These are phyloP conservation scores for Scophthalmus maximus DNA, from an alignment of 2,113 vertebrate species.

Conservation along the genomic window DNA sequence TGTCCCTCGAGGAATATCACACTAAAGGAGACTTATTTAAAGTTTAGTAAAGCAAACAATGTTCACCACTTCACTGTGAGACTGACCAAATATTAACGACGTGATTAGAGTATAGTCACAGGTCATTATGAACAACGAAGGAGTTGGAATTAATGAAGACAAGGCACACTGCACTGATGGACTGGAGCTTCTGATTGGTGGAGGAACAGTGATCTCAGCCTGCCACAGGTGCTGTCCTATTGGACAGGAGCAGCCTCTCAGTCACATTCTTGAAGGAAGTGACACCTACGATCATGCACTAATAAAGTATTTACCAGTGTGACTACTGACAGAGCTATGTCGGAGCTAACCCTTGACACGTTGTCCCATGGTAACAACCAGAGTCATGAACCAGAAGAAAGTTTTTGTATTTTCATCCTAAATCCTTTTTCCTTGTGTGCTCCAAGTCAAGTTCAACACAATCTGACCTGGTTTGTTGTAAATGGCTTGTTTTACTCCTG, in stretches of 20 bases:
- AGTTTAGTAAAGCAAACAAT: constrained; percentile 1
- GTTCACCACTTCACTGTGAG: constrained; percentile 15
- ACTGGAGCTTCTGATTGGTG: constrained; percentile 36
- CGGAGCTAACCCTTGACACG: background rate
- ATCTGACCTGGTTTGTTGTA: no score
- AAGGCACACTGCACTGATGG: constrained; percentile 58
- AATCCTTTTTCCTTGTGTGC: background rate
- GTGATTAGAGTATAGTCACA: constrained; percentile 24
- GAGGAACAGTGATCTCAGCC: constrained; percentile 1
- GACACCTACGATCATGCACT: constrained; percentile 5
- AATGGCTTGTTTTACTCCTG: no score
- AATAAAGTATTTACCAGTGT: constrained; percentile 10
- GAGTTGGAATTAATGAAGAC: constrained; percentile 33
- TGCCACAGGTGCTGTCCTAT: background rate
- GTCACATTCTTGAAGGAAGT: background rate
- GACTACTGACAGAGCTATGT: background rate
- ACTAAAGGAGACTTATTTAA: background rate
- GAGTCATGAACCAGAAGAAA: background rate
- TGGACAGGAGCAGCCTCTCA: background rate
- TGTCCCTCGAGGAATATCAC: constrained; percentile 8
- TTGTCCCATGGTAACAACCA: background rate
- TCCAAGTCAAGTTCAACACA: background rate
- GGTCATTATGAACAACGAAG: constrained; percentile 18
- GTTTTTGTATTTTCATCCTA: background rate
- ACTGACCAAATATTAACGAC: constrained; percentile 32